Evolutionary conservation across 2,797 vertebrate genomes (phyloP).

Genomic region (Saxicola maurus): DNA sequence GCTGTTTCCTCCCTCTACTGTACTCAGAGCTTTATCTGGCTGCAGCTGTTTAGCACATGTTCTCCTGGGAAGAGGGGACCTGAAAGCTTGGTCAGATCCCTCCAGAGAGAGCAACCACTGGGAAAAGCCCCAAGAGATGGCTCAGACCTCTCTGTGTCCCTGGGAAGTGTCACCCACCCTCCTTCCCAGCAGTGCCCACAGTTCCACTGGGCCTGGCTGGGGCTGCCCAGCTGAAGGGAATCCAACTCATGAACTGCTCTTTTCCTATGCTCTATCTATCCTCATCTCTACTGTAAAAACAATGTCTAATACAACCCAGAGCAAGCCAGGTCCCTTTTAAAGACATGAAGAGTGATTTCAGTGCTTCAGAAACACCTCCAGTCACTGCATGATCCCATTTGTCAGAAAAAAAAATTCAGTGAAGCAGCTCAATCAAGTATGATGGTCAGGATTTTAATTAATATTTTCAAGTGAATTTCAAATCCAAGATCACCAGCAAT

Average conservation of each 20-base stretch:
- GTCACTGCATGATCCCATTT: background rate
- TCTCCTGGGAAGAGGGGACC: background rate
- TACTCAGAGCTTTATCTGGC: background rate
- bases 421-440: background rate
- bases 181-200: background rate
- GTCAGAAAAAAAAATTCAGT: background rate
- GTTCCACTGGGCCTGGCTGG: background rate
- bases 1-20: background rate
- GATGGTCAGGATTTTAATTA: background rate
- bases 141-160: background rate
- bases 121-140: background rate
- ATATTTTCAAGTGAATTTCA: background rate
- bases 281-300: background rate
- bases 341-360: background rate
- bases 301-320: background rate
- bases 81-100: background rate
- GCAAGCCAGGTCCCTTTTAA: background rate
- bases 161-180: background rate
- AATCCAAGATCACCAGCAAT: background rate
- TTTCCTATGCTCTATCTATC: background rate
- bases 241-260: background rate
- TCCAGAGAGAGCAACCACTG: background rate
- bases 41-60: background rate
- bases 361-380: background rate
- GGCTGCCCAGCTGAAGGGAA: background rate